Conservation (phyloP, 2,888 invertebrate species). For the Hylaea fasciaria region DNA sequence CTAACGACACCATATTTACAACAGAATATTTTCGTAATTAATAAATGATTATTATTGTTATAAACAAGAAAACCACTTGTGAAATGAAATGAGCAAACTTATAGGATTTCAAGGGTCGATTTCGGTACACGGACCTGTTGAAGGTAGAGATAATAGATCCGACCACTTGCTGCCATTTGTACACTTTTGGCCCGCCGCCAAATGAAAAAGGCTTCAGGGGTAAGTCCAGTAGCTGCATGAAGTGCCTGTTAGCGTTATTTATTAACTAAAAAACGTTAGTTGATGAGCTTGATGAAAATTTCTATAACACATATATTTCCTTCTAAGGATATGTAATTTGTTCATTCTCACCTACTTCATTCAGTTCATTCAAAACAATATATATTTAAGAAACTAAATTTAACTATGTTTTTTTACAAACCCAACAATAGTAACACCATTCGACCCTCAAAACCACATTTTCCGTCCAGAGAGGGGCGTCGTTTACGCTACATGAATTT, state of each 20-base stretch:
- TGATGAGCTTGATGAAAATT: no score
- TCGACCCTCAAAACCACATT: background rate
- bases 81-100: constrained; percentile 11
- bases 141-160: constrained; percentile 33
- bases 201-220: constrained; percentile 27
- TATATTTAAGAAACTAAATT: no score
- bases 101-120: constrained; percentile 16
- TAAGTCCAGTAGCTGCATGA: background rate
- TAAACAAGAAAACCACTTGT: constrained; percentile 1
- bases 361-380: no score
- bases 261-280: no score
- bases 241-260: no score
- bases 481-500: constrained; percentile 40
- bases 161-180: constrained; percentile 32
- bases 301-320: no score
- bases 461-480: constrained; percentile 12
- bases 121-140: constrained; percentile 37
- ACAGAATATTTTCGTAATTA: no score
- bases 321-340: no score
- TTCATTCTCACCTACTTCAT: no score
- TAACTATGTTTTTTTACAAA: no score
- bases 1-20: no score
- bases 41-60: no score
- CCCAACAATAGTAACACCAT: constrained; percentile 4
- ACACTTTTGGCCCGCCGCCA: constrained; percentile 34